phyloP scores from a whole-genome alignment of 1,140 invertebrate species.

The Brachionus rubens region DNA sequence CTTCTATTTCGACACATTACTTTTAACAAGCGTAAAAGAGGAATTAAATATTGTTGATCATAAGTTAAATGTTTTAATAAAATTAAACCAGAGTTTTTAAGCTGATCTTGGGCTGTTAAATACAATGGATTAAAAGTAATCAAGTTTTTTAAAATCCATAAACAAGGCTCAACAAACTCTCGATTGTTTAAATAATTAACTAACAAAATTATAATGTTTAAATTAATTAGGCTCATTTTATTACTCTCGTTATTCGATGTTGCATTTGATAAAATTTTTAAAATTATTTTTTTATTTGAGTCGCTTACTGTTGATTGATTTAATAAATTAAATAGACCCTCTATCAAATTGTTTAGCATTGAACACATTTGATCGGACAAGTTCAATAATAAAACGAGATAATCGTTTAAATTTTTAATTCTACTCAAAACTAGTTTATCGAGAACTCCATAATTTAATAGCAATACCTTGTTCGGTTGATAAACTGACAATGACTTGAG shows the following conservation, averaged over 20 bases:
- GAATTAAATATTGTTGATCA: background rate
- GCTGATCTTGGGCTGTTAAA: background rate
- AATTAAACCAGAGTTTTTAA: background rate
- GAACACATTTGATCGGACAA: background rate
- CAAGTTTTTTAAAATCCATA: background rate
- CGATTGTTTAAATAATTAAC: background rate
- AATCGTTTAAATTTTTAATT: background rate
- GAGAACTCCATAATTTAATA: background rate
- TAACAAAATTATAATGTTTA: background rate
- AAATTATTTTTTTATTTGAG: background rate
- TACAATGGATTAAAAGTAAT: background rate
- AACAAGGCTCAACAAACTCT: background rate
- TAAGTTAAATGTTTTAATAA: background rate
- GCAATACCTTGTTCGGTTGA: background rate
- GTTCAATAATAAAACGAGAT: background rate
- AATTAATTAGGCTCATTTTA: background rate
- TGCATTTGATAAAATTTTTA: background rate
- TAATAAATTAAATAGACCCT: background rate
- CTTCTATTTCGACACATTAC: background rate
- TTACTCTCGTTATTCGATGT: conserved; percentile 6
- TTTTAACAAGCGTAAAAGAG: background rate
- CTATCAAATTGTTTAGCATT: background rate
- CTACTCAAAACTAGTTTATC: background rate
- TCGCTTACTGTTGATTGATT: no score
- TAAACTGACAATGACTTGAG: background rate